Evolutionary conservation across 2,113 vertebrate species (phyloP), one percentile per base, ranked within the genome.

Genomic region (Thryonomys swinderianus): DNA sequence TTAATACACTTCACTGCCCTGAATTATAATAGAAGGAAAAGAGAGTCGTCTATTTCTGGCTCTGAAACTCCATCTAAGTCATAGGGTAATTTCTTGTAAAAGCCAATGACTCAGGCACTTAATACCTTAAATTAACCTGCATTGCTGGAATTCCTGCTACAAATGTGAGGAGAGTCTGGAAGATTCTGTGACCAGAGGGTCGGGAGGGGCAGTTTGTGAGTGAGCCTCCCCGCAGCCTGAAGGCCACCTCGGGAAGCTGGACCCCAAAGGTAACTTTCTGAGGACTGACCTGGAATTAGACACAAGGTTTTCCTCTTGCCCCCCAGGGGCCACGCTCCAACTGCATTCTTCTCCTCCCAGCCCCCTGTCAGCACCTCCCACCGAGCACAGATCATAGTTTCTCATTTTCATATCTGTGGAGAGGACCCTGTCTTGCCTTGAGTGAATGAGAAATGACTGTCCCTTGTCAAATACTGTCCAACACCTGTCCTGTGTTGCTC

Each of bases 41-140:
- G 62, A 11, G 5, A 5, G 21, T 57, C 37, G 42, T 21, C 32
- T 74, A 78, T 95, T 90, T 85, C 83, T 62, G 45, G 30, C 25
- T 85, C 17, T 93, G 62, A 45, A 76, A 85, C 14, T 92, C 27
- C 5, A 6, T 66, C 90, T 85, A 90, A 92, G 40, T 85, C 21
- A 30, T 27, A 51, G 4, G 25, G 45, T 81, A 40, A 88, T 92
- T 94, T 96, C 66, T 51, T 25, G 0, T 23, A 90, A 92, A 62
- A 93, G 27, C 48, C 21, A 55, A 73, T 85, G 73, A 66, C 53
- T 66, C 48, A 83, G 27, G 57, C 30, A 45, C 25, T 40, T 73
- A 85, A 53, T 90, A 85, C 17, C 69, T 92, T 53, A 62, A 69
- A 32, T 89, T 32, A 85, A 40, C 80, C 74, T 74, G 62, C 42